phyloP scores from a whole-genome alignment of 35 echinoderm and acorn worm species.

The Stichopus chloronotus region DNA sequence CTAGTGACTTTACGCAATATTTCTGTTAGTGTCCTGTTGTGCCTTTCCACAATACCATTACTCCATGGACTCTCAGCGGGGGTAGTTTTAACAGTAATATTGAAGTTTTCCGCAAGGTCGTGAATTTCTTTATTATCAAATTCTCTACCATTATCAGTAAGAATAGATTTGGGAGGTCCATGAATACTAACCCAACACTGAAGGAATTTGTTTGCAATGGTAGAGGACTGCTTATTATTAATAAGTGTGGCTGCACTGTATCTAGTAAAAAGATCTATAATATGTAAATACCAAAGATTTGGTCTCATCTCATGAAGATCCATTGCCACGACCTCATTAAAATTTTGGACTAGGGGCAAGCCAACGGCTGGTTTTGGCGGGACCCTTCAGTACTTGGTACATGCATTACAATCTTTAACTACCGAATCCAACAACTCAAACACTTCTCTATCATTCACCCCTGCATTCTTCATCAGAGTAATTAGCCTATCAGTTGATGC shows the following conservation, averaged over 20 bases:
- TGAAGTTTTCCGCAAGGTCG: constrained; percentile 12
- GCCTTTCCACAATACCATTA: constrained; percentile 32
- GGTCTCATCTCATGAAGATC: constrained; percentile 9
- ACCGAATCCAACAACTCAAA: background rate
- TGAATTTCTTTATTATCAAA: constrained; percentile 19
- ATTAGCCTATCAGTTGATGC: background rate
- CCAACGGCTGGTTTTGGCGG: background rate
- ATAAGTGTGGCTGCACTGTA: constrained; percentile 21
- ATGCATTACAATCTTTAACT: no score
- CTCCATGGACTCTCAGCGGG: constrained; percentile 30
- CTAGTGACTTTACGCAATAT: no score
- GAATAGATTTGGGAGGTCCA: constrained; percentile 8
- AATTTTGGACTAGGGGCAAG: background rate
- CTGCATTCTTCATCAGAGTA: background rate
- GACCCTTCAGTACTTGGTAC: background rate
- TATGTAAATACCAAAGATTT: constrained; percentile 38
- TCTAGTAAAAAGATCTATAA: constrained; percentile 32
- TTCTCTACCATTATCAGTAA: constrained; percentile 24
- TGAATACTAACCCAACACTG: background rate
- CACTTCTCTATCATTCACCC: background rate
- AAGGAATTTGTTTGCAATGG: no score
- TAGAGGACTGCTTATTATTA: no score
- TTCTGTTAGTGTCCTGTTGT: constrained; percentile 32
- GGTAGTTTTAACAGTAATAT: constrained; percentile 12
- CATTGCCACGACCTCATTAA: constrained; percentile 16